These are phyloP conservation scores for Pristis pectinata DNA, from an alignment of 2,797 vertebrate species.

Conservation along the genomic window DNA sequence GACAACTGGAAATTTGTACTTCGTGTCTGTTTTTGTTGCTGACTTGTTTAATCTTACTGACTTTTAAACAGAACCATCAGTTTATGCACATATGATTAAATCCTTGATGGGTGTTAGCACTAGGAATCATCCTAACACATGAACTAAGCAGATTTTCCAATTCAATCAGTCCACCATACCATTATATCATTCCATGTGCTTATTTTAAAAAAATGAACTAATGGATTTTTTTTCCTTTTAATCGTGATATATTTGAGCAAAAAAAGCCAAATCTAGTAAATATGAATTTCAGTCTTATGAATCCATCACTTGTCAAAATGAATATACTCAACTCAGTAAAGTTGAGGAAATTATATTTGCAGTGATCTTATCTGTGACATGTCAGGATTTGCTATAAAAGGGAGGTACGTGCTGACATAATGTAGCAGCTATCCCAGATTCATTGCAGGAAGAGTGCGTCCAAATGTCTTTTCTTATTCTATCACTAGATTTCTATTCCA, in stretches of 20 bases:
- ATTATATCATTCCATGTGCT: background rate
- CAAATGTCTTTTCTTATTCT: background rate
- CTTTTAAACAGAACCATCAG: background rate
- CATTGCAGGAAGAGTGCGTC: background rate
- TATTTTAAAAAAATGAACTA: background rate
- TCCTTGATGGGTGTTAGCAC: background rate
- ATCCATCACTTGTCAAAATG: background rate
- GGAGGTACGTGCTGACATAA: background rate
- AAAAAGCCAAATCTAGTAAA: background rate
- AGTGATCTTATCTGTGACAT: background rate
- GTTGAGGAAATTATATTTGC: background rate
- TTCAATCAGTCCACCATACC: background rate
- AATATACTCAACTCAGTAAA: background rate
- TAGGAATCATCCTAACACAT: background rate
- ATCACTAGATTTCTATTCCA: background rate
- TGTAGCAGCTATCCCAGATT: background rate
- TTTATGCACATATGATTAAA: background rate
- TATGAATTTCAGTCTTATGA: background rate
- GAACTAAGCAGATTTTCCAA: background rate
- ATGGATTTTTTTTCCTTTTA: background rate
- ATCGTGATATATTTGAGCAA: background rate
- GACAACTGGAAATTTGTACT: background rate
- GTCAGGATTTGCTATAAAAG: background rate
- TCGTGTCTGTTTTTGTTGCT: background rate
- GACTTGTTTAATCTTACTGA: constrained; percentile 7